Base-by-base conservation (phyloP, 2,113 vertebrate species). In the Epinephelus moara region DNA sequence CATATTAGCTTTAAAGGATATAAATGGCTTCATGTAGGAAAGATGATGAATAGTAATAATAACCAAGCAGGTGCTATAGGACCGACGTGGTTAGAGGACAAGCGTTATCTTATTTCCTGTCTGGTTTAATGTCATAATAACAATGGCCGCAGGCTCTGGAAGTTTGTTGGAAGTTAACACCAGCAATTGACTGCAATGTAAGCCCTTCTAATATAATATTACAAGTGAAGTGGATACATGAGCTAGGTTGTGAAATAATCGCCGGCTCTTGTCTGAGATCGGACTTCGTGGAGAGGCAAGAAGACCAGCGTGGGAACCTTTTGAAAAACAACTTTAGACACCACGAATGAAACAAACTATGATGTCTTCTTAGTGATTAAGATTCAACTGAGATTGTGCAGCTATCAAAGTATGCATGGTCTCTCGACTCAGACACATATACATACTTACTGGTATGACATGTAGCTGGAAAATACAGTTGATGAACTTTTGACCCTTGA, bases 151-250 rank as follows among this genome's bases (percentile, higher is more conserved):
- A 78, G 89, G 91, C 80, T 74, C 49, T 89, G 90, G 87, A 92
- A 90, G 91, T 91, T 88, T 74, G 86, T 62, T 61, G 75, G 61
- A 93, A 93, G 85, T 69, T 13, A 90, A 93, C 60, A 93, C 85
- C 72, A 40, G 19, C 76, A 86, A 88, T 66, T 71, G 70, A 84
- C 66, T 73, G 57, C 67, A 75, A 42, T 47, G 18, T 70, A 82
- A 85, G 78, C 64, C 64, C 23, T 33, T 27, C 53, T 37, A 61
- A 85, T 84, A 89, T 84, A 82, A 86, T n/a, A 78, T 80, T 75
- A 84, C 88, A 88, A 61, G n/a, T 82, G 56, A 77, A 82, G 82
- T 76, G 42, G 90, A 91, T 70, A 92, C 75, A 70, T 74, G 88
- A 94, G 89, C 68, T 55, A 2, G 18, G 55, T 23, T 87, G 78